These are phyloP conservation scores for Aleadryas rufinucha DNA, from an alignment of 2,113 vertebrate genomes.

Conservation along the genomic window DNA sequence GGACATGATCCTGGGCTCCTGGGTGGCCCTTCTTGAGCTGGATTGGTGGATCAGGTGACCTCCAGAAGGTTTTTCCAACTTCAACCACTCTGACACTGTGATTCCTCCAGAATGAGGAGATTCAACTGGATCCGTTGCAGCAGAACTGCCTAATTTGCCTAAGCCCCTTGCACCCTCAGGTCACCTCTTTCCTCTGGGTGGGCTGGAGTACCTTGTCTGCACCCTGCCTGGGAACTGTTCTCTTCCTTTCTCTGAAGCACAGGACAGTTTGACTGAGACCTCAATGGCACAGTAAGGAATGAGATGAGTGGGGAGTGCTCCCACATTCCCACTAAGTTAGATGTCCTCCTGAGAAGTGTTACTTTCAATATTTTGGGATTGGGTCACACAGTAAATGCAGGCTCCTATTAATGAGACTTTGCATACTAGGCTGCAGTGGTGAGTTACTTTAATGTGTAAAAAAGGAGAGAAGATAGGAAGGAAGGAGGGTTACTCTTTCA, in stretches of 20 bases:
- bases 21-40: neutral
- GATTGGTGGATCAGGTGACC: neutral
- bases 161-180: neutral
- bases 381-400: neutral
- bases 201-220: neutral
- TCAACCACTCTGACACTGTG: neutral
- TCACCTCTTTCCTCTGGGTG: neutral
- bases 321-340: neutral
- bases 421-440: neutral
- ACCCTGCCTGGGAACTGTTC: neutral
- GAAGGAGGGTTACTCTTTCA: neutral
- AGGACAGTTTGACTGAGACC: neutral
- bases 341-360: neutral
- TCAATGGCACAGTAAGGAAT: neutral
- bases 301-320: neutral
- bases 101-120: neutral
- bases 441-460: neutral
- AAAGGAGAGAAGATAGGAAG: neutral
- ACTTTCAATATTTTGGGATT: neutral
- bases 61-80: neutral
- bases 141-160: neutral
- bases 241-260: neutral
- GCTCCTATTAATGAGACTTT: neutral
- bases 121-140: accelerated
- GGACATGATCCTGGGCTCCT: neutral